Percentiles rank a stretch among this genome's conserved stretches.
Evolutionary conservation across 2,888 invertebrate species (phyloP).

Genomic region (Epistrophella euchroma): DNA sequence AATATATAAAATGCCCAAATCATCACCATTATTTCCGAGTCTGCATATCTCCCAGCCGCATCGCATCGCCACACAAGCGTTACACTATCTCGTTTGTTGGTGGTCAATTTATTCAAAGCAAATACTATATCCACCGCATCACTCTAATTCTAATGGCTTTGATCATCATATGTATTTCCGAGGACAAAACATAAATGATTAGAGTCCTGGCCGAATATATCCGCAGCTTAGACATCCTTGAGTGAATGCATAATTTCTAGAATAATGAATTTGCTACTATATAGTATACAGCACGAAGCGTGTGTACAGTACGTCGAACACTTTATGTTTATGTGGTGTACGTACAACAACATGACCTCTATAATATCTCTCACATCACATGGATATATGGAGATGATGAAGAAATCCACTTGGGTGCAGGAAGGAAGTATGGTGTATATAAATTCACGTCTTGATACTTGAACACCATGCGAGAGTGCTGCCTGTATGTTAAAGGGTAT

Average conservation of each 20-base stretch:
- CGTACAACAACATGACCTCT: conserved; percentile 50
- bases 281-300: background rate
- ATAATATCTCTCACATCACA: no score
- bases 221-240: conserved; percentile 60
- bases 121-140: conserved; percentile 46
- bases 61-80: conserved; percentile 42
- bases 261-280: conserved; percentile 32
- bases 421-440: conserved; percentile 62
- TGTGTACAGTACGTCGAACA: conserved; percentile 6
- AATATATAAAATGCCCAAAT: conserved; percentile 36
- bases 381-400: conserved; percentile 52
- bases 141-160: conserved; percentile 61
- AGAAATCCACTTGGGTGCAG: conserved; percentile 70
- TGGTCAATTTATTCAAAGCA: conserved; percentile 72
- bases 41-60: background rate
- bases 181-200: conserved; percentile 19
- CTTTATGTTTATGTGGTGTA: conserved; percentile 13
- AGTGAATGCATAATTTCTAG: conserved; percentile 64
- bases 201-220: conserved; percentile 54
- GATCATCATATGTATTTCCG: conserved; percentile 24
- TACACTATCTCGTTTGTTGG: conserved; percentile 43
- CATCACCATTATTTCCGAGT: conserved; percentile 1
- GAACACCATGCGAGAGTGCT: conserved; percentile 39
- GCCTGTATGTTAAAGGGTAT: conserved; percentile 25
- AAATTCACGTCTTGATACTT: conserved; percentile 63